Conservation (phyloP, 2,888 invertebrate species). For the Cataglyphis altisquamis region DNA sequence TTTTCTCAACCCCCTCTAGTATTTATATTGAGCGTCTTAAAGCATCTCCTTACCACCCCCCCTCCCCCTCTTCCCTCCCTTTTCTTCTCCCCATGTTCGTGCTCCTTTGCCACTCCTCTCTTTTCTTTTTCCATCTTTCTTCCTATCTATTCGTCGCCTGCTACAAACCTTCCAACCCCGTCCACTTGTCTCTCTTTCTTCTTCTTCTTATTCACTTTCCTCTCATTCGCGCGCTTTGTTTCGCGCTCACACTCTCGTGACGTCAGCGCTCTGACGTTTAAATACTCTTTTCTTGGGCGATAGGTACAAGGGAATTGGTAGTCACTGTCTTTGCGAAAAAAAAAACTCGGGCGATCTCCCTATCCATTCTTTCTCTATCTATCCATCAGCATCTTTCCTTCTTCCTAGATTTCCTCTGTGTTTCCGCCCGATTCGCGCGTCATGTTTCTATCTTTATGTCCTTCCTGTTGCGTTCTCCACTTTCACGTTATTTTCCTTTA, state of each 20-base stretch:
- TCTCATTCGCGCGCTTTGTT: constrained; percentile 73
- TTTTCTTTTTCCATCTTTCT: constrained; percentile 40
- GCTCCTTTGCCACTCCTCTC: constrained; percentile 66
- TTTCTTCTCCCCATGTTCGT: background rate
- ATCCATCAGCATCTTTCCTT: constrained; percentile 35
- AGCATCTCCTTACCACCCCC: constrained; percentile 80
- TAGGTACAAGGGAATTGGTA: constrained; percentile 78
- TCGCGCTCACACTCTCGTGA: constrained; percentile 74
- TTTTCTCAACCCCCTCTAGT: constrained; percentile 84
- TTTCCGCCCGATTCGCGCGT: constrained; percentile 31
- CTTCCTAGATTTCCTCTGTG: constrained; percentile 17
- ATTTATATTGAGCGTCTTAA: constrained; percentile 86
- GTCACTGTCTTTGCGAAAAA: constrained; percentile 70
- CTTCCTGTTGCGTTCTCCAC: background rate
- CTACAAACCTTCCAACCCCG: constrained; percentile 38
- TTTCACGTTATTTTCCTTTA: constrained; percentile 11
- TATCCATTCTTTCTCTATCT: constrained; percentile 49
- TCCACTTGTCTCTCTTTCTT: constrained; percentile 63
- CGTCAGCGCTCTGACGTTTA: constrained; percentile 81
- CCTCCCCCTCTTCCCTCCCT: constrained; percentile 32
- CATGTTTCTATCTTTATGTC: constrained; percentile 20
- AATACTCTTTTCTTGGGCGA: constrained; percentile 83
- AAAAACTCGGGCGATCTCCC: constrained; percentile 56
- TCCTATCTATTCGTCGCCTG: constrained; percentile 40
- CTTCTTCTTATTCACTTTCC: constrained; percentile 48